Base-by-base conservation (phyloP, 1,140 invertebrate genomes). In the Eueides isabella region DNA sequence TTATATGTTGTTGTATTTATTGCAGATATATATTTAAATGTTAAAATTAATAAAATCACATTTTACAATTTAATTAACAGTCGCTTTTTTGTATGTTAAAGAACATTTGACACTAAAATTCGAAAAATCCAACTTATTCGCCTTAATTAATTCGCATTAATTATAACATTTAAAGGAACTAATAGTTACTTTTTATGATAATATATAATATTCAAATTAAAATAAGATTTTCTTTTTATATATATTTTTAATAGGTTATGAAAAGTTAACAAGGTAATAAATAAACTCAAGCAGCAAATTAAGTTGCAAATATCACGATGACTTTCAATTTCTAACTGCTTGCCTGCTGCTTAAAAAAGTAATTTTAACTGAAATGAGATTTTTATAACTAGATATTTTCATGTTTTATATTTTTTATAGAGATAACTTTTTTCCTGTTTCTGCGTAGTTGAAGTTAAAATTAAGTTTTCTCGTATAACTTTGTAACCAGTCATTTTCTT, bases 351-450 rank as follows among this genome's bases (percentile, higher is more conserved):
- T 67, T 72, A 26, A 67, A 67, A 67, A 67, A 66, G 63, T 44
- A 67, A 72, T 66, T 72, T 61, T 61, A 33, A 67, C 71, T 73
- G 71, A 62, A 73, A 73, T 67, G 48, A 66, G 65, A 67, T 67
- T 44, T 73, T 67, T 62, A 63, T 26, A 63, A 61, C 55, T 61
- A 61, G 28, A 73, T 62, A 16, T 67, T 67, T 62, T 67, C 11
- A 72, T 26, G 30, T 67, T n/a, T n/a, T 41, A n/a, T 44, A 48
- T 67, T 67, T 48, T 55, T 23, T 55, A 55, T 55, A 55, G 48
- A 55, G 11, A 26, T 0, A 55, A 55, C 0, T 26, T 55, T 26
- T 55, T 48, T 19, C 41, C n/a, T 11, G 41, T 19, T 48, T 55
- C 23, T 23, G 48, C 0, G 19, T 26, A 11, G 48, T 12, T 3